Evolutionary conservation across 2,888 invertebrate species (phyloP).

Genomic region (Ernsta delagoae): DNA sequence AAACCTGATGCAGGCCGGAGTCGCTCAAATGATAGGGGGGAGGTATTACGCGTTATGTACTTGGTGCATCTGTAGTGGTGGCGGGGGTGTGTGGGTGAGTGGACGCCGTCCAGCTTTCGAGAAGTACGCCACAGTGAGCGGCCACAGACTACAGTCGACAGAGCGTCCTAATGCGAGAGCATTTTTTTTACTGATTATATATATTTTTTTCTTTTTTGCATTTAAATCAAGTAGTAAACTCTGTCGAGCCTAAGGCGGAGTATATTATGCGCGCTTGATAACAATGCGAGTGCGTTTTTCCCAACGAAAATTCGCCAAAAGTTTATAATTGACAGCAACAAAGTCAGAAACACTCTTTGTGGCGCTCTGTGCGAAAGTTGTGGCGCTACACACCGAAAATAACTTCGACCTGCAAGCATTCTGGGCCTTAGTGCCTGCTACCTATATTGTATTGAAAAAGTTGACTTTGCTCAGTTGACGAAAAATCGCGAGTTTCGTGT

Average conservation of each 20-base stretch:
- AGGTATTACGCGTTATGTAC: constrained; percentile 56
- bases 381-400: constrained; percentile 23
- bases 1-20: constrained; percentile 66
- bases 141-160: constrained; percentile 59
- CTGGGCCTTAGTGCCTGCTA: constrained; percentile 22
- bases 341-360: constrained; percentile 33
- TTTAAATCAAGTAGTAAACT: background rate
- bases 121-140: constrained; percentile 69
- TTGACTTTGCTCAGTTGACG: constrained; percentile 46
- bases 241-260: background rate
- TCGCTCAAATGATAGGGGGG: constrained; percentile 66
- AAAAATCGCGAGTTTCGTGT: constrained; percentile 45
- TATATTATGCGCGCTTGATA: background rate
- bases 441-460: constrained; percentile 46
- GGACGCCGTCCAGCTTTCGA: constrained; percentile 79
- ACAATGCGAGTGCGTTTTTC: constrained; percentile 26
- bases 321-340: constrained; percentile 36
- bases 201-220: background rate
- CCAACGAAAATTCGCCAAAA: constrained; percentile 23
- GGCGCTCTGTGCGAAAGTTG: constrained; percentile 32
- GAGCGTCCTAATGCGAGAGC: constrained; percentile 38
- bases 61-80: constrained; percentile 36
- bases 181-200: too few species aligned
- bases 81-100: constrained; percentile 57
- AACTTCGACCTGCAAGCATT: constrained; percentile 37